These are phyloP conservation scores for Hypothenemus hampei DNA, from an alignment of 1,140 invertebrate genomes.

Conservation along the genomic window DNA sequence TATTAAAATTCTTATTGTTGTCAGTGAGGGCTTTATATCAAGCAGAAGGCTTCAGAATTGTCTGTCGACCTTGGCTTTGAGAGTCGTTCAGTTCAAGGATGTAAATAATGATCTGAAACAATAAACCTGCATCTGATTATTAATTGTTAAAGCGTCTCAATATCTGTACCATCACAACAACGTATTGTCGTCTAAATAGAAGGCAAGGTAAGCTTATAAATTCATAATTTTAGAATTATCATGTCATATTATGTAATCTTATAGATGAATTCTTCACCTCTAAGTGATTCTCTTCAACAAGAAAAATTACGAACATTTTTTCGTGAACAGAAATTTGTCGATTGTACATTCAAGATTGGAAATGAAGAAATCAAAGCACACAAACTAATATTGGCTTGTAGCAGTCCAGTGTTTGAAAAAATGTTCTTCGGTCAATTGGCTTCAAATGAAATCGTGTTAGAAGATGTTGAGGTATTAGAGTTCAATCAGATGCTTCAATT, in stretches of 20 bases:
- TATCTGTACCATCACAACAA: background rate
- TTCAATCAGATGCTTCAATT: constrained; percentile 53
- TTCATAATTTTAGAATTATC: background rate
- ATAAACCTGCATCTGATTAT: constrained; percentile 4
- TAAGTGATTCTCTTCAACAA: constrained; percentile 6
- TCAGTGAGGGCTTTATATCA: too few relatives aligned
- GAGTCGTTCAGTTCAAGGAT: constrained; percentile 10
- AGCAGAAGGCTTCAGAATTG: background rate
- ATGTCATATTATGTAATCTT: background rate
- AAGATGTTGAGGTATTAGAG: constrained; percentile 50
- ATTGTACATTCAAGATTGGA: constrained; percentile 51
- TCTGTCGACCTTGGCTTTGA: constrained; percentile 8
- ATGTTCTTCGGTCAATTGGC: constrained; percentile 66
- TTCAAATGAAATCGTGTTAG: constrained; percentile 46
- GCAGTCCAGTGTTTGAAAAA: constrained; percentile 72
- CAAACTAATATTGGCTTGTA: constrained; percentile 61
- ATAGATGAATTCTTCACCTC: constrained; percentile 11
- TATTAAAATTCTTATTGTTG: too few relatives aligned
- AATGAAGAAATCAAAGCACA: constrained; percentile 55
- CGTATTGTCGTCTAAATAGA: background rate
- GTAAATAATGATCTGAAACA: constrained; percentile 1
- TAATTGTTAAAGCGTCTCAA: constrained; percentile 1
- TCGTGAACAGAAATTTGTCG: constrained; percentile 33
- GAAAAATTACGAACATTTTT: constrained; percentile 24
- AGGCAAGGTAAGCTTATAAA: background rate